phyloP scores from a whole-genome alignment of 2,888 invertebrate species.

The Ariolimax columbianus region DNA sequence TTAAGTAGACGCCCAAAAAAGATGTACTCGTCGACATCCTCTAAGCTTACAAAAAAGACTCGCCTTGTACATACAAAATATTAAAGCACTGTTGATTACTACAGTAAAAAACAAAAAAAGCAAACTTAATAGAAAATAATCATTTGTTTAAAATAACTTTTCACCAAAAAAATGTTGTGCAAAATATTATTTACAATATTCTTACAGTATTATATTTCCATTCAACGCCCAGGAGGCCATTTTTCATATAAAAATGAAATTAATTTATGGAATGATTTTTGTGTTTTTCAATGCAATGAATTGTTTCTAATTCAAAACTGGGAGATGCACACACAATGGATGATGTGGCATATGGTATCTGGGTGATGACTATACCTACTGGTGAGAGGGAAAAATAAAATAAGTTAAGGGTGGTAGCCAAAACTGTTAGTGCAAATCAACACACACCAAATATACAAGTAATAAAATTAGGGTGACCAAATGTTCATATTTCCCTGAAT shows the following conservation, averaged over 20 bases:
- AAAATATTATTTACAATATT: neutral
- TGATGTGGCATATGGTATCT: neutral
- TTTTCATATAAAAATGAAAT: neutral
- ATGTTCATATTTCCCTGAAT: too few species aligned
- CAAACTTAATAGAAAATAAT: too few species aligned
- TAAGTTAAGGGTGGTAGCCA: neutral
- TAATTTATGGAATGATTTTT: neutral
- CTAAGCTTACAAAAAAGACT: too few species aligned
- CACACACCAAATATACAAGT: slow-evolving; percentile 18
- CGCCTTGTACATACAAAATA: too few species aligned
- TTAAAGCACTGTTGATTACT: too few species aligned
- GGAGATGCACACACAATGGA: neutral
- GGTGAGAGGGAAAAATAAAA: neutral
- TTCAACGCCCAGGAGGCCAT: neutral
- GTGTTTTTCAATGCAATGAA: neutral
- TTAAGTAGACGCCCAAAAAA: too few species aligned
- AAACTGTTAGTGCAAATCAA: slow-evolving; percentile 39
- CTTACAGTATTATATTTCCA: neutral
- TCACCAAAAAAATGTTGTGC: too few species aligned
- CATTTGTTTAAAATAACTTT: too few species aligned
- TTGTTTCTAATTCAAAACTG: neutral
- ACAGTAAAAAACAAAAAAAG: too few species aligned
- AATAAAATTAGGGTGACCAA: too few species aligned
- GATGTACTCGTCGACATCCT: too few species aligned
- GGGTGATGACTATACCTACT: neutral